Evolutionary conservation across 37 sponge, comb jelly and placozoan genomes (phyloP).

Genomic region (Ianthella basta): DNA sequence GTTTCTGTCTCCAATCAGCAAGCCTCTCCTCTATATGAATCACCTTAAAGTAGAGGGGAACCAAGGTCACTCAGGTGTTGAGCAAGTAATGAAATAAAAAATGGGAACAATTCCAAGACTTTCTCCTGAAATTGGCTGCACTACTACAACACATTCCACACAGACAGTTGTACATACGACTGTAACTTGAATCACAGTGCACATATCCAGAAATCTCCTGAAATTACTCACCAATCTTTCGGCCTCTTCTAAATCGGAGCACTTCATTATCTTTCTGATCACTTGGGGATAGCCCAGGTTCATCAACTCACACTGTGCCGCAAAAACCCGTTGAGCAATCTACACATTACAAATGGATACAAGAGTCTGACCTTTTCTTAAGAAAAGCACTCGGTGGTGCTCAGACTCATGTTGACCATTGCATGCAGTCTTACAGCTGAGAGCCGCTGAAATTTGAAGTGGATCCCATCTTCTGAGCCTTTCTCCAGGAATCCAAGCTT

Average conservation of each 20-base stretch:
- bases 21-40: conserved; percentile 23
- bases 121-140: no score
- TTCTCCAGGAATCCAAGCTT: conserved; percentile 85
- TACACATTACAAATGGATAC: background rate
- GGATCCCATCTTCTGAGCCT: conserved; percentile 64
- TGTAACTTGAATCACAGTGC: no score
- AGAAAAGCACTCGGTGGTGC: background rate
- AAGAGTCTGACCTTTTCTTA: background rate
- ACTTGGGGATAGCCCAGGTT: conserved; percentile 60
- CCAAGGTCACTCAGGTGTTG: background rate
- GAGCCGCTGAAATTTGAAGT: conserved; percentile 61
- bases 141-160: no score
- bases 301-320: conserved; percentile 41
- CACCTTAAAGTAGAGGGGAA: conserved; percentile 31
- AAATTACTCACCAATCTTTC: background rate
- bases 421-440: conserved; percentile 45
- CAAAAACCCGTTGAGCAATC: conserved; percentile 64
- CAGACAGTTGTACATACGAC: no score
- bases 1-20: conserved; percentile 36
- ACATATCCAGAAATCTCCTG: no score
- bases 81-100: no score
- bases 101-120: no score
- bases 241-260: conserved; percentile 7
- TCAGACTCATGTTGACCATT: no score
- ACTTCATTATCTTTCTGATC: background rate